Percentiles rank a stretch among this genome's conserved stretches.
These are phyloP conservation scores for Rhinolophus sinicus DNA, from an alignment of 2,113 vertebrate species.

Conservation along the genomic window DNA sequence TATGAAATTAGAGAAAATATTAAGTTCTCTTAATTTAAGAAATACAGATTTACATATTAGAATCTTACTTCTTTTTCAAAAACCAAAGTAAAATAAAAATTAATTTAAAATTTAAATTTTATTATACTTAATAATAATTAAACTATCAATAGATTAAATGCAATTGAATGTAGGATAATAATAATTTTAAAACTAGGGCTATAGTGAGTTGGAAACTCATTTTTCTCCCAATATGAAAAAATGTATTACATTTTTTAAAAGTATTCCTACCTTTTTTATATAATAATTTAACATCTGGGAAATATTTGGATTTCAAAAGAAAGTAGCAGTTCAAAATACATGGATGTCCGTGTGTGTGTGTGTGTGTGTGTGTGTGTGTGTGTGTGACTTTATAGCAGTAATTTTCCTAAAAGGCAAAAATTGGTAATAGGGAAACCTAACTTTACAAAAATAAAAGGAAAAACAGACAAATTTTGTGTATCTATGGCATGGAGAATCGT, in stretches of 20 bases:
- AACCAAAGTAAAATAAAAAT: not conserved
- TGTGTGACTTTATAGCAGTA: not conserved
- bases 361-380: not conserved
- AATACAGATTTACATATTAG: not conserved
- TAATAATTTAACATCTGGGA: not conserved
- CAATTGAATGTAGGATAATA: conserved; percentile 1
- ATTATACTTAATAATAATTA: not conserved
- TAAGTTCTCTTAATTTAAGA: not conserved
- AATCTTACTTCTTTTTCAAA: conserved; percentile 16
- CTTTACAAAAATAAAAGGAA: not conserved
- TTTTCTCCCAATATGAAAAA: not conserved
- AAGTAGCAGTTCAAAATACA: not conserved
- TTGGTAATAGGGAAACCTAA: not conserved
- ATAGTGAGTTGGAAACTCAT: not conserved
- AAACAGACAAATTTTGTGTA: not conserved
- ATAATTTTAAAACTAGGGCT: not conserved
- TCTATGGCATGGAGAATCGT: not conserved
- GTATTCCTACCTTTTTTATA: not conserved
- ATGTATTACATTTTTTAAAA: not conserved
- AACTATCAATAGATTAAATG: not conserved
- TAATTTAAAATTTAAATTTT: conserved; percentile 3
- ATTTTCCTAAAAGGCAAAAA: not conserved
- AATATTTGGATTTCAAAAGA: not conserved
- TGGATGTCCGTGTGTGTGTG: not conserved
- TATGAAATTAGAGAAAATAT: not conserved